A percentile compares a stretch with the other conserved stretches of the same genome.
These are phyloP conservation scores for Pangasianodon gigas DNA, from an alignment of 2,113 vertebrate genomes.

Conservation along the genomic window DNA sequence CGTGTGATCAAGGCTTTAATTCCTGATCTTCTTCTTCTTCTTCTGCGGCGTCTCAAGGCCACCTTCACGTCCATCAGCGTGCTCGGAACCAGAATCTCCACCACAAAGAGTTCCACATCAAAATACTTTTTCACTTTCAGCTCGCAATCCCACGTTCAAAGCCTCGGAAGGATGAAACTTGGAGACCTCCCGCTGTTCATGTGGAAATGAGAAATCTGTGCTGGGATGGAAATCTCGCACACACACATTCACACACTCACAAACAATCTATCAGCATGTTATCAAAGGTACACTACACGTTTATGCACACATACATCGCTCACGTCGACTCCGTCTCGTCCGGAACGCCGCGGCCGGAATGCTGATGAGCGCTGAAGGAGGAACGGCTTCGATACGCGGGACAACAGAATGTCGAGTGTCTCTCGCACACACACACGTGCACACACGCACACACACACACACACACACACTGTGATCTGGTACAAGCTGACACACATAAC, in stretches of 20 bases:
- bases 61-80: not conserved
- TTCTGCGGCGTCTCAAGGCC: not conserved
- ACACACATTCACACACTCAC: conserved; percentile 14
- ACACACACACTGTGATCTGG: not conserved
- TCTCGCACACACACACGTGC: conserved; percentile 7
- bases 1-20: not conserved
- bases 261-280: not conserved
- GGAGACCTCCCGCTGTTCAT: conserved; percentile 89
- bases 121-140: not conserved
- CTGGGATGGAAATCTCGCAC: not conserved
- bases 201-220: conserved; percentile 90
- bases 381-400: not conserved
- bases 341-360: not conserved
- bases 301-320: not conserved
- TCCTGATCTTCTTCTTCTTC: not conserved
- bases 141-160: conserved; percentile 79
- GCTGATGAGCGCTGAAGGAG: not conserved
- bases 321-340: not conserved
- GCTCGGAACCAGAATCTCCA: not conserved
- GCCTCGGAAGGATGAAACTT: conserved; percentile 81
- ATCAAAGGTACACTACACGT: conserved; percentile 36
- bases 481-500: not conserved
- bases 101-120: not conserved
- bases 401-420: not conserved
- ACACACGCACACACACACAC: conserved; percentile 6